Percentiles rank a stretch among this genome's conserved stretches.
Conservation (phyloP, 1,140 invertebrate species). For the Drosophila micromelanica region DNA sequence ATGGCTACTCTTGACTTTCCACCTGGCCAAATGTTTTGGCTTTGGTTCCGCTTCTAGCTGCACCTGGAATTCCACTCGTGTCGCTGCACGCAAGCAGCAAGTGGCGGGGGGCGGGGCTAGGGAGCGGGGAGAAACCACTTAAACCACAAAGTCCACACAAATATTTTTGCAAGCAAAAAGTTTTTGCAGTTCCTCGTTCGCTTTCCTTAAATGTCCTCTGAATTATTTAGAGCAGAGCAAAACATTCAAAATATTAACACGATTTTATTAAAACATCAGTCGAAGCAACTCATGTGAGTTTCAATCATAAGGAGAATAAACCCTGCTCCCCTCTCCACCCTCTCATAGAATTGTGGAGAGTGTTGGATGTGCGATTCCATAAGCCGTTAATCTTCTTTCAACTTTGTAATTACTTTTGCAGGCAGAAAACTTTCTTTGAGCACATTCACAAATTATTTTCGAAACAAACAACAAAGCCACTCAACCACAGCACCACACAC, state of each 20-base stretch:
- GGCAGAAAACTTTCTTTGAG: conserved; percentile 53
- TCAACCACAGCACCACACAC: conserved; percentile 34
- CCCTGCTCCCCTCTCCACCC: neutral
- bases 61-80: conserved; percentile 58
- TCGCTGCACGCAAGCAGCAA: conserved; percentile 43
- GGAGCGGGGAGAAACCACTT: conserved; percentile 38
- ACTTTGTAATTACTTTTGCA: conserved; percentile 77
- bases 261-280: conserved; percentile 61
- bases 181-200: conserved; percentile 31
- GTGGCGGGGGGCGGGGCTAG: neutral
- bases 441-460: conserved; percentile 64
- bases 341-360: neutral
- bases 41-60: conserved; percentile 11
- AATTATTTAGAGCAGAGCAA: conserved; percentile 59
- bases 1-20: conserved; percentile 46
- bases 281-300: conserved; percentile 17
- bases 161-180: conserved; percentile 48
- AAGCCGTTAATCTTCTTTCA: conserved; percentile 70
- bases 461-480: conserved; percentile 41
- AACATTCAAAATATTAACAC: conserved; percentile 57
- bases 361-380: conserved; percentile 19
- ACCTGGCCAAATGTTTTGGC: conserved; percentile 18
- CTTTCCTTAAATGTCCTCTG: conserved; percentile 26
- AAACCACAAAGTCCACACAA: conserved; percentile 70
- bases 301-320: neutral